phyloP scores from a whole-genome alignment of 2,113 vertebrate genomes.

The Callaeas wilsoni region DNA sequence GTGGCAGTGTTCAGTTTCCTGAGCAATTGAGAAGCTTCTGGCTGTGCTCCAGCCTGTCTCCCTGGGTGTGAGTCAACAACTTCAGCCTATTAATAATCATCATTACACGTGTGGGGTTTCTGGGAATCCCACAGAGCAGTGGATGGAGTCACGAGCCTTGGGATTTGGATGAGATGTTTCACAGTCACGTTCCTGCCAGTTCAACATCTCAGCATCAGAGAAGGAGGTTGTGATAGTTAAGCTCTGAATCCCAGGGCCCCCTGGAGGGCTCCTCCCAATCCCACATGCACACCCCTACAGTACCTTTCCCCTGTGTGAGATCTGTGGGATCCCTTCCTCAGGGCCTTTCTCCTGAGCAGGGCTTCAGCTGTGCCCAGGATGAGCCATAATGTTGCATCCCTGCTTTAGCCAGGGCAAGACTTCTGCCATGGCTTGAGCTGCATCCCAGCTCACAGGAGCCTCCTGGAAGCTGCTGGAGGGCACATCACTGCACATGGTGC shows the following conservation, averaged over 20 bases:
- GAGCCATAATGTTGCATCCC: not conserved
- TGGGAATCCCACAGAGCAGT: conserved; percentile 34
- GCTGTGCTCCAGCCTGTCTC: conserved; percentile 18
- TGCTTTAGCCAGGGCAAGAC: not conserved
- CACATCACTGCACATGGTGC: not conserved
- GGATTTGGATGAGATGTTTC: not conserved
- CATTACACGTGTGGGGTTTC: conserved; percentile 17
- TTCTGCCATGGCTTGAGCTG: not conserved
- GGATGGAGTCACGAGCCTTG: not conserved
- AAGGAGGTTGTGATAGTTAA: not conserved
- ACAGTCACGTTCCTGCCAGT: not conserved
- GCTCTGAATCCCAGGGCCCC: not conserved
- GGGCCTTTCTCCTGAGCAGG: not conserved
- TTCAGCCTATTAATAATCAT: conserved; percentile 52
- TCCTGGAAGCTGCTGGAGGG: not conserved
- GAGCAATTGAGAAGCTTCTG: conserved; percentile 6
- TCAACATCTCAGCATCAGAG: not conserved
- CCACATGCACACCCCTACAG: not conserved
- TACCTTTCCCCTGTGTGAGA: not conserved
- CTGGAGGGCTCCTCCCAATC: not conserved
- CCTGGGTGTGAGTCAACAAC: conserved; percentile 44
- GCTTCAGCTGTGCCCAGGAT: not conserved
- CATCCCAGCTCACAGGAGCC: not conserved
- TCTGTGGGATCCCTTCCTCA: not conserved
- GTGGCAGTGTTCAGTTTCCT: not conserved